Conservation (phyloP, 1,140 invertebrate species). For the Magallana ariakensis region DNA sequence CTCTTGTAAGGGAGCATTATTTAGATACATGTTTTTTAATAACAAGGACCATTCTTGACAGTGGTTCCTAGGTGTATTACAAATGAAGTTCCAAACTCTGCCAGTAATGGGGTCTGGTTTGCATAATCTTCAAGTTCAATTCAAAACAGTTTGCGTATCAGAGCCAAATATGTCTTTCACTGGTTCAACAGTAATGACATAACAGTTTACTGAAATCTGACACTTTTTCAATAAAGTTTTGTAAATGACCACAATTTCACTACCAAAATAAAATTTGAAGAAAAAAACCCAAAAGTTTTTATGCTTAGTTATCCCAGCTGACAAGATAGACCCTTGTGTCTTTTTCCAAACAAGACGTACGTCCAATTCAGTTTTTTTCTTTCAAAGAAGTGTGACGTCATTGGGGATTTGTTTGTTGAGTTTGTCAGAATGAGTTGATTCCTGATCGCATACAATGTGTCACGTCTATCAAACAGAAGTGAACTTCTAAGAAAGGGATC, state of each 20-base stretch:
- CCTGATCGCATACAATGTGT: slow-evolving; percentile 3
- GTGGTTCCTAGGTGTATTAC: not conserved
- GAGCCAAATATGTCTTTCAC: not conserved
- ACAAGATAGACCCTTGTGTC: not conserved
- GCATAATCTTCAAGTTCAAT: not conserved
- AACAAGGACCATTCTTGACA: not conserved
- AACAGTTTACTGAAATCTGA: slow-evolving; percentile 20
- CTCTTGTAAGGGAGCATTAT: not conserved
- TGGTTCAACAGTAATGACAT: not conserved
- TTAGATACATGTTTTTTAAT: not conserved
- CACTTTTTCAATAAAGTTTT: slow-evolving; percentile 29
- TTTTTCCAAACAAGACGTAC: not conserved
- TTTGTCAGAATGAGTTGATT: not conserved
- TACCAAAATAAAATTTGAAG: not conserved
- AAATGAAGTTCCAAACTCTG: not conserved
- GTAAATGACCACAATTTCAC: not conserved
- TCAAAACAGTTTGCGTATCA: not conserved
- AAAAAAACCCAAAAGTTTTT: too few species aligned
- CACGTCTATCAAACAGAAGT: slow-evolving; percentile 17
- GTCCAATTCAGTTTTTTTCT: not conserved
- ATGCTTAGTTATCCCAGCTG: not conserved
- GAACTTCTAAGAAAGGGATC: slow-evolving; percentile 3
- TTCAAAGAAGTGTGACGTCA: not conserved
- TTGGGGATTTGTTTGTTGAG: slow-evolving; percentile 31
- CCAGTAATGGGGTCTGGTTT: not conserved